Evolutionary conservation across 2,113 vertebrate genomes (phyloP).

Genomic region (Gymnogyps californianus): DNA sequence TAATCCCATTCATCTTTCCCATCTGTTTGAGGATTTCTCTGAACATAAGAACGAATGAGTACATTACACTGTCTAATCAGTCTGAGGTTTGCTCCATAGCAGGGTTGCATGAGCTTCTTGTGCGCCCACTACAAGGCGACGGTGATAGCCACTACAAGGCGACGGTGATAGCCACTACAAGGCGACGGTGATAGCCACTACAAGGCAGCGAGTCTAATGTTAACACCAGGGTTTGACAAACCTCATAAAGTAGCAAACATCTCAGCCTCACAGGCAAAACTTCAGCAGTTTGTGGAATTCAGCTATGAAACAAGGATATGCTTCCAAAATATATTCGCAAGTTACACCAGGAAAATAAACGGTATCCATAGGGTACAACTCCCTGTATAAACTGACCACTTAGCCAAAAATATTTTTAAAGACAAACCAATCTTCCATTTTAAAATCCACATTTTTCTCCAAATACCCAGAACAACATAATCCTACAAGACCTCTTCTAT

Average conservation of each 20-base stretch:
- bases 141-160: too few species aligned
- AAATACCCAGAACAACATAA: rapidly evolving
- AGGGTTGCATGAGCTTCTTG: neutral
- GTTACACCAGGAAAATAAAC: neutral
- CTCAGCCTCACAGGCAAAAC: neutral
- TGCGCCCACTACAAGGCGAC: neutral
- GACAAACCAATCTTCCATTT: neutral
- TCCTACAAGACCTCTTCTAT: neutral
- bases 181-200: rapidly evolving
- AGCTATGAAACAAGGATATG: rapidly evolving
- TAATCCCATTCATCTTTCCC: constrained; percentile 31
- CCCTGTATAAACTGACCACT: neutral
- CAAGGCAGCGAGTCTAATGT: rapidly evolving
- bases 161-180: too few species aligned
- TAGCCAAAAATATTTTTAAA: neutral
- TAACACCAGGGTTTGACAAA: too few species aligned
- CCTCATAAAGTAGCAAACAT: rapidly evolving
- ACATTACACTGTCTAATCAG: neutral
- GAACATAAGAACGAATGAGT: rapidly evolving
- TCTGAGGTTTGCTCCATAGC: neutral
- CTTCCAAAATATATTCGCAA: neutral
- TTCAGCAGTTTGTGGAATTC: neutral
- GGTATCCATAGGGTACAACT: rapidly evolving
- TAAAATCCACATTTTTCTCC: neutral
- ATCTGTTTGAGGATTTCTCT: constrained; percentile 16